These are phyloP conservation scores for Brachionus plicatilis DNA, from an alignment of 1,140 invertebrate genomes.

Conservation along the genomic window DNA sequence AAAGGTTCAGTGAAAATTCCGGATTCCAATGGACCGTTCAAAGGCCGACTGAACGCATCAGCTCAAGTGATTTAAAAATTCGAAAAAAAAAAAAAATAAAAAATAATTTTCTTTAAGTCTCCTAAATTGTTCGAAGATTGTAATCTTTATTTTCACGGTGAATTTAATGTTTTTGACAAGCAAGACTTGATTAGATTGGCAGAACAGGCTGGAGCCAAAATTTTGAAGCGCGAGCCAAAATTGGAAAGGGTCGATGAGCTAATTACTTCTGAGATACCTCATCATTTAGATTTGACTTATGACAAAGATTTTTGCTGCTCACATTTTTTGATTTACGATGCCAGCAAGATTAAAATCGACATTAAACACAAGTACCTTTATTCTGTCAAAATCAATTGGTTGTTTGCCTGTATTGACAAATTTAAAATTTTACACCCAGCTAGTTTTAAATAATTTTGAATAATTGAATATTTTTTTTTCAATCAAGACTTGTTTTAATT, in stretches of 20 bases:
- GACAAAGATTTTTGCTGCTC: conserved; percentile 8
- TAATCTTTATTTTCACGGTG: conserved; percentile 22
- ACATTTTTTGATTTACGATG: conserved; percentile 29
- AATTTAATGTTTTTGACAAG: conserved; percentile 33
- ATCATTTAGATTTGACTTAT: not conserved
- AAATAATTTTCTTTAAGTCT: not conserved
- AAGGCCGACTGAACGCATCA: conserved; percentile 14
- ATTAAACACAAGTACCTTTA: conserved; percentile 18
- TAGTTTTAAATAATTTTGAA: not conserved
- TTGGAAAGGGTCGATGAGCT: conserved; percentile 28
- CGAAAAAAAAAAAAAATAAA: not conserved
- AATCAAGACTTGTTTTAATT: no score
- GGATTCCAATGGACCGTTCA: conserved; percentile 23
- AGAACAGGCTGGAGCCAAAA: not conserved
- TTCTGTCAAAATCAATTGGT: not conserved
- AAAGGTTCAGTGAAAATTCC: conserved; percentile 25
- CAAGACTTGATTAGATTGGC: conserved; percentile 14
- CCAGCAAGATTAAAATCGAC: not conserved
- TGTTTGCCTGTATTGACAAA: not conserved
- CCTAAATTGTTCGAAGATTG: conserved; percentile 40
- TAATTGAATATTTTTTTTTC: not conserved
- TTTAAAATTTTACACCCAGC: not conserved
- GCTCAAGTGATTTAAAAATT: not conserved
- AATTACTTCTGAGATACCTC: not conserved
- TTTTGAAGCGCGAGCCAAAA: conserved; percentile 34